Evolutionary conservation across 1,140 invertebrate species (phyloP).

Genomic region (Zophobas morio): DNA sequence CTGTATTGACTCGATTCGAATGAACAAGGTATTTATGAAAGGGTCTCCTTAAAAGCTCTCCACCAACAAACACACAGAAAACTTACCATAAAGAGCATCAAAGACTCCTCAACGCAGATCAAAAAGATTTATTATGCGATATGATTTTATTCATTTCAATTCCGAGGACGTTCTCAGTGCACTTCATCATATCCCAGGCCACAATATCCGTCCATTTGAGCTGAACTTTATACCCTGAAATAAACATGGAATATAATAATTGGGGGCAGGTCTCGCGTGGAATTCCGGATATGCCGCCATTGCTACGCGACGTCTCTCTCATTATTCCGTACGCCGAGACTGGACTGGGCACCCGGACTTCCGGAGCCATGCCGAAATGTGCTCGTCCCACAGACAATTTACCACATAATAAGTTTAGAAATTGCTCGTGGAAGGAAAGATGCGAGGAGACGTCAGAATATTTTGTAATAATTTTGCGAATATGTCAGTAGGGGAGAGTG

Average conservation of each 20-base stretch:
- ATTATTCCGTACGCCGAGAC: conserved; percentile 43
- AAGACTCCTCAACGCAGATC: conserved; percentile 35
- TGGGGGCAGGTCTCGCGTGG: conserved; percentile 53
- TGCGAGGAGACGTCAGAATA: too few relatives aligned
- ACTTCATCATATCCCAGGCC: conserved; percentile 59
- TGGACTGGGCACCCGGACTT: conserved; percentile 14
- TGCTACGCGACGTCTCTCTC: conserved; percentile 51
- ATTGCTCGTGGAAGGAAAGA: neutral
- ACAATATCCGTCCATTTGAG: conserved; percentile 60
- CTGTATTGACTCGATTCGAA: neutral
- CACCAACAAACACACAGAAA: conserved; percentile 5
- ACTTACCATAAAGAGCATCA: conserved; percentile 39
- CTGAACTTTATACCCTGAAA: conserved; percentile 61
- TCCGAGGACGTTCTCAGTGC: conserved; percentile 53
- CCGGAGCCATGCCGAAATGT: conserved; percentile 12
- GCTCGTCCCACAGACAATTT: neutral
- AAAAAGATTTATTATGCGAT: conserved; percentile 49
- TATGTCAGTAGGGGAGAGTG: too few relatives aligned
- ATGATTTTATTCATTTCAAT: conserved; percentile 61
- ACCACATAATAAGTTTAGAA: neutral
- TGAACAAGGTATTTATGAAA: neutral
- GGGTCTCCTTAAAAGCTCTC: neutral
- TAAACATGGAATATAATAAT: conserved; percentile 64
- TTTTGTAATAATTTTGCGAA: too few relatives aligned
- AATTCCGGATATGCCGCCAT: conserved; percentile 60